phyloP scores from a whole-genome alignment of 2,797 vertebrate species.

The Danio albolineatus region DNA sequence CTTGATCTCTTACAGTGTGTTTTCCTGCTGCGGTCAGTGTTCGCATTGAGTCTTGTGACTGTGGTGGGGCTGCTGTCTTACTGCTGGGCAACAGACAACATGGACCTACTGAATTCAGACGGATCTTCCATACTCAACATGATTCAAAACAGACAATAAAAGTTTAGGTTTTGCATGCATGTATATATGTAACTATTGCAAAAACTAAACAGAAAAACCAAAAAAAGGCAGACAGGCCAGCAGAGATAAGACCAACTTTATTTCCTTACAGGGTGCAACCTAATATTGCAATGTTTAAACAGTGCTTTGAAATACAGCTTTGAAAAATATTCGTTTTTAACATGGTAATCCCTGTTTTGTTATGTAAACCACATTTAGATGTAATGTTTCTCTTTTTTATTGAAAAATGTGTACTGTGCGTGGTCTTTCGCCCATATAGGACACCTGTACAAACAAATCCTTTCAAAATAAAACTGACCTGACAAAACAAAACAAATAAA shows the following conservation, averaged over 20 bases:
- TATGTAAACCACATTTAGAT: slow-evolving; percentile 29
- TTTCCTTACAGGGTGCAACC: slow-evolving; percentile 52
- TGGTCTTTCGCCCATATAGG: not conserved
- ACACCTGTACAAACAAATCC: not conserved
- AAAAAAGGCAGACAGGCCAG: not conserved
- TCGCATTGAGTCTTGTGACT: slow-evolving; percentile 67
- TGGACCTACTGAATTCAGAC: slow-evolving; percentile 53
- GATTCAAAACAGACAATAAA: slow-evolving; percentile 11
- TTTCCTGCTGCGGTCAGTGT: slow-evolving; percentile 63
- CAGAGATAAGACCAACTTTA: slow-evolving; percentile 53
- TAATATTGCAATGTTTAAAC: slow-evolving; percentile 46
- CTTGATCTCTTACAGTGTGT: slow-evolving; percentile 63
- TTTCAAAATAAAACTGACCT: slow-evolving; percentile 19
- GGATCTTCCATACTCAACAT: not conserved
- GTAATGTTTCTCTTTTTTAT: not conserved
- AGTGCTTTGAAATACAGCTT: slow-evolving; percentile 21
- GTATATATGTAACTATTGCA: not conserved
- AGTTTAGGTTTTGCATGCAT: not conserved
- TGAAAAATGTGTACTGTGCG: not conserved
- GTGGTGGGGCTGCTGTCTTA: slow-evolving; percentile 71
- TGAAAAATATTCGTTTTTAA: slow-evolving; percentile 17
- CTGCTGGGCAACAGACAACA: slow-evolving; percentile 70
- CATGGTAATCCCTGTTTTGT: slow-evolving; percentile 13
- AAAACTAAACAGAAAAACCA: slow-evolving; percentile 9
- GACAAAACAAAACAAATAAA: slow-evolving; percentile 26